A percentile compares a stretch with the other conserved stretches of the same genome.
Conservation (phyloP, 2,888 invertebrate species). For the Cheilosia soror region DNA sequence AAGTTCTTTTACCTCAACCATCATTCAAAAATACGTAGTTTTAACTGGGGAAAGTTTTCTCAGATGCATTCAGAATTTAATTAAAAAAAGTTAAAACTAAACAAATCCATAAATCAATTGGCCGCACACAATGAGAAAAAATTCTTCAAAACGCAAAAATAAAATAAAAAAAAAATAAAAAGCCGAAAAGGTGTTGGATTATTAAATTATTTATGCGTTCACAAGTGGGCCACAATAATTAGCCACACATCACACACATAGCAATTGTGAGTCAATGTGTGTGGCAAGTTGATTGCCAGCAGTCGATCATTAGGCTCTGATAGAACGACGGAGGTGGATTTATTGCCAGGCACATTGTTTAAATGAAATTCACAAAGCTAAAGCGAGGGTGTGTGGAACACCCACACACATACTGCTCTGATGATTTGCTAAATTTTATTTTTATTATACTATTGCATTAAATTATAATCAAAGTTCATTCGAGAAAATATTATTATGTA, state of each 20-base stretch:
- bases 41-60: no score
- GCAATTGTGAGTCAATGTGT: slow-evolving; percentile 16
- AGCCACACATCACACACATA: slow-evolving; percentile 24
- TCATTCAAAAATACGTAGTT: no score
- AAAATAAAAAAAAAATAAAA: neutral
- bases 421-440: slow-evolving; percentile 53
- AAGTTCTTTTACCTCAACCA: no score
- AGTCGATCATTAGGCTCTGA: slow-evolving; percentile 61
- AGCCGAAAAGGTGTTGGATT: neutral
- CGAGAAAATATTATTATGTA: neutral
- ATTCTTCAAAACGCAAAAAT: neutral
- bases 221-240: slow-evolving; percentile 58
- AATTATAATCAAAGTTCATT: slow-evolving; percentile 29
- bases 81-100: neutral
- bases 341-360: slow-evolving; percentile 35
- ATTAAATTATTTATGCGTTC: slow-evolving; percentile 52
- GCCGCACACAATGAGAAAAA: neutral
- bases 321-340: slow-evolving; percentile 57
- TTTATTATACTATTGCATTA: slow-evolving; percentile 40
- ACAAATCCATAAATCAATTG: slow-evolving; percentile 18
- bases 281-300: slow-evolving; percentile 59
- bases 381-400: slow-evolving; percentile 21
- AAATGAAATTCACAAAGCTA: slow-evolving; percentile 30
- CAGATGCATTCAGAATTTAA: no score
- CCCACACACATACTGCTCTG: slow-evolving; percentile 3